These are phyloP conservation scores for Crotalus horridus DNA, from an alignment of 2,113 vertebrate species.

Conservation along the genomic window DNA sequence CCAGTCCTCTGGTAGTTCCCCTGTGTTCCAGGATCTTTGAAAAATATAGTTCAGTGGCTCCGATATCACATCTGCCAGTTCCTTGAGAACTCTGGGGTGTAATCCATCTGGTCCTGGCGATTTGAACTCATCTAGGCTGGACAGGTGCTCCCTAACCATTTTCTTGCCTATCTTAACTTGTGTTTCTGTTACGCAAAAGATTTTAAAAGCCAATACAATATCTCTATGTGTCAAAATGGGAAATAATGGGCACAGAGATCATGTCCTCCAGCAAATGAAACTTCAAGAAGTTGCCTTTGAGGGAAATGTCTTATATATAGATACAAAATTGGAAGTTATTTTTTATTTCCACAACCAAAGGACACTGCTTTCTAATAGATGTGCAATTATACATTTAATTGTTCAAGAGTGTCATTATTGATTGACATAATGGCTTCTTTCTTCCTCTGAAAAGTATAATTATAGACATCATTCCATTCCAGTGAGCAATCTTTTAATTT, in stretches of 20 bases:
- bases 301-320: conserved; percentile 7
- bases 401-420: not conserved
- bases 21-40: no score
- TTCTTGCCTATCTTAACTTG: no score
- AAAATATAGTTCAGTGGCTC: no score
- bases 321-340: not conserved
- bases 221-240: conserved; percentile 38
- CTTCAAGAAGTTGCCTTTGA: conserved; percentile 26
- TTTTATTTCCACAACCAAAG: conserved; percentile 38
- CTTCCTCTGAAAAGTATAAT: not conserved
- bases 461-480: not conserved
- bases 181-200: no score
- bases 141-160: no score
- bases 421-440: not conserved
- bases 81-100: no score
- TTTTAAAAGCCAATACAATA: not conserved
- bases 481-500: not conserved
- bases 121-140: no score
- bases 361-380: conserved; percentile 3
- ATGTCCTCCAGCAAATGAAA: conserved; percentile 29
- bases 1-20: no score
- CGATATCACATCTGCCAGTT: no score
- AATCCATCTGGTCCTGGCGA: no score
- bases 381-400: not conserved
- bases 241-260: conserved; percentile 32